Base-by-base conservation (phyloP, 2,797 vertebrate genomes). In the Sarcoramphus papa region DNA sequence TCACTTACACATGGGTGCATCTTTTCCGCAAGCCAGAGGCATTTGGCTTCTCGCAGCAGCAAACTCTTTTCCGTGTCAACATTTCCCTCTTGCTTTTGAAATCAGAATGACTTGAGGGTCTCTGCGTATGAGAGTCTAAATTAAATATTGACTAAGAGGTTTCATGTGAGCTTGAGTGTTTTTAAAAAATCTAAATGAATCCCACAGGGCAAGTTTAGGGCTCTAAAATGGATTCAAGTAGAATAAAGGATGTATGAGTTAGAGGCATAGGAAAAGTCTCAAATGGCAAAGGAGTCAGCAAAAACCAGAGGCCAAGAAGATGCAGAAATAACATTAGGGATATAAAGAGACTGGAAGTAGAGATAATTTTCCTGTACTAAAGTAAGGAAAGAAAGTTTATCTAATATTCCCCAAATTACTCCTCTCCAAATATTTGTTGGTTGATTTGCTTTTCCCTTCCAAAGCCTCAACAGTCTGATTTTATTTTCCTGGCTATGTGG, bases 351-450 rank as follows among this genome's bases (percentile, higher is more conserved):
- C 17, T 89, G 67, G 62, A 96, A 93, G 73, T 92, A 54, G 65
- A 94, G 78, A 83, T 92, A 88, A 93, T 96, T 96, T 93, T 77
- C 78, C 90, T 77, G 40, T 20, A 28, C 28, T 88, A 48, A 85
- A 94, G 76, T 47, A 94, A 87, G 75, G 85, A 85, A 94, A 88
- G 67, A 86, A 69, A 81, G 59, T 95, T 93, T 81, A 79, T 90
- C 92, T 94, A 92, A 76, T 92, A 84, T 85, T 70, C 85, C 77
- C 74, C 77, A 93, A 96, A 94, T 95, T 92, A 79, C 47, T 89
- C 68, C 68, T 91, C 80, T 91, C 67, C 85, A 96, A 96, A 93
- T 96, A 96, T 85, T 94, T 96, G 84, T 89, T 96, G 92, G 87
- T 94, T 74, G 81, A 88, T 96, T 93, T 91, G 75, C 72, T 89